These are phyloP conservation scores for Boleophthalmus pectinirostris DNA, from an alignment of 2,113 vertebrate species.

Conservation along the genomic window DNA sequence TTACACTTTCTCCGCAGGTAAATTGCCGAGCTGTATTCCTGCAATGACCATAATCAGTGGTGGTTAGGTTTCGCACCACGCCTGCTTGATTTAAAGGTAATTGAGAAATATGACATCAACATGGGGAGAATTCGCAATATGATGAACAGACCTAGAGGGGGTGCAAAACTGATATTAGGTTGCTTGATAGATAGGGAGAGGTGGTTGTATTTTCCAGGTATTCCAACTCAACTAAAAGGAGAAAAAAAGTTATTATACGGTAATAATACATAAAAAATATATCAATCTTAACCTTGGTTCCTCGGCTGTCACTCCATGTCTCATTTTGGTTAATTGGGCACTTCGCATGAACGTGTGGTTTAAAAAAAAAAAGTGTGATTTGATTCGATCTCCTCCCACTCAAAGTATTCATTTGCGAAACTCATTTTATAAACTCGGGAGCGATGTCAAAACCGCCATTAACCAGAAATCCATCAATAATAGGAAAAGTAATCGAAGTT, in stretches of 20 bases:
- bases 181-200: constrained; percentile 47
- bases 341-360: constrained; percentile 13
- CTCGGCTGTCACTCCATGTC: constrained; percentile 5
- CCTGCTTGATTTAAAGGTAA: constrained; percentile 73
- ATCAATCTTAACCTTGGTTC: constrained; percentile 22
- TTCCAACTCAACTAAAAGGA: constrained; percentile 9
- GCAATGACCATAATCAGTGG: constrained; percentile 70
- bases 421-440: constrained; percentile 26
- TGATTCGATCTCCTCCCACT: constrained; percentile 39
- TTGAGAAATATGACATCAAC: constrained; percentile 75
- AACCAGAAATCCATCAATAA: constrained; percentile 19
- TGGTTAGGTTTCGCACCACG: constrained; percentile 70
- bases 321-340: constrained; percentile 40
- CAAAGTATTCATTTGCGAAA: constrained; percentile 3
- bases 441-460: constrained; percentile 22
- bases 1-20: constrained; percentile 61
- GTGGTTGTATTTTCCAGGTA: constrained; percentile 36
- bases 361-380: constrained; percentile 19
- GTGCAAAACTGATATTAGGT: constrained; percentile 57
- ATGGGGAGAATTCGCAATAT: constrained; percentile 52
- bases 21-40: constrained; percentile 71
- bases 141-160: constrained; percentile 59
- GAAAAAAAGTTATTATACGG: constrained; percentile 50
- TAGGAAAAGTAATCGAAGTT: constrained; percentile 23
- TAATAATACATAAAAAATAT: constrained; percentile 55